Conservation (phyloP, 2,113 vertebrate genomes). For the Phaetusa simplex region DNA sequence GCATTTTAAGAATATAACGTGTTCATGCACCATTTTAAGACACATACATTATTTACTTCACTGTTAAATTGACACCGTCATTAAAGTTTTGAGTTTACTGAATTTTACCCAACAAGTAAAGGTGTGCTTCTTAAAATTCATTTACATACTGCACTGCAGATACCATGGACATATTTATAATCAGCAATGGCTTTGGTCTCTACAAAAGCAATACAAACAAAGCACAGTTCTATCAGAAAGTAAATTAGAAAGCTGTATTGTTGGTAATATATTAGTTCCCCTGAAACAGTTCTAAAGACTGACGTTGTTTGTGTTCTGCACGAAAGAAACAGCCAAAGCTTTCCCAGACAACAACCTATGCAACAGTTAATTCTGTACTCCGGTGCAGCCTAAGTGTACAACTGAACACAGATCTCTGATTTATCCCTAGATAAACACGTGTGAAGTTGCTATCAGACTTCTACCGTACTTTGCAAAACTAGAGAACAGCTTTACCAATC, state of each 20-base stretch:
- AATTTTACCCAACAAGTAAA: background rate
- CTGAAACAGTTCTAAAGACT: background rate
- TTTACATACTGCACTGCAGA: background rate
- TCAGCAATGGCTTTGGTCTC: background rate
- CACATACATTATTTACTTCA: background rate
- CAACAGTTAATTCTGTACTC: background rate
- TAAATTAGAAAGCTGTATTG: background rate
- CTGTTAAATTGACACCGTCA: background rate
- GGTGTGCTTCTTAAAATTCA: background rate
- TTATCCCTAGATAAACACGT: background rate
- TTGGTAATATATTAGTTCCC: background rate
- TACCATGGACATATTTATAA: background rate
- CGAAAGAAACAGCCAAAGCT: background rate
- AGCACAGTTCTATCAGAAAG: background rate
- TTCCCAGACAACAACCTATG: background rate
- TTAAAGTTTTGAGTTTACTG: background rate
- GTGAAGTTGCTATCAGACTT: background rate
- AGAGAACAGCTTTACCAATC: background rate
- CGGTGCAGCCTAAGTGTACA: background rate
- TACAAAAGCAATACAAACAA: background rate
- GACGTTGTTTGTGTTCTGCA: background rate
- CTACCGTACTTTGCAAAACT: background rate
- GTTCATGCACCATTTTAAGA: background rate
- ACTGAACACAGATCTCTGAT: background rate
- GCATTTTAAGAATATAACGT: background rate